phyloP scores from a whole-genome alignment of 2,888 invertebrate species.

The Limnephilus auricula region DNA sequence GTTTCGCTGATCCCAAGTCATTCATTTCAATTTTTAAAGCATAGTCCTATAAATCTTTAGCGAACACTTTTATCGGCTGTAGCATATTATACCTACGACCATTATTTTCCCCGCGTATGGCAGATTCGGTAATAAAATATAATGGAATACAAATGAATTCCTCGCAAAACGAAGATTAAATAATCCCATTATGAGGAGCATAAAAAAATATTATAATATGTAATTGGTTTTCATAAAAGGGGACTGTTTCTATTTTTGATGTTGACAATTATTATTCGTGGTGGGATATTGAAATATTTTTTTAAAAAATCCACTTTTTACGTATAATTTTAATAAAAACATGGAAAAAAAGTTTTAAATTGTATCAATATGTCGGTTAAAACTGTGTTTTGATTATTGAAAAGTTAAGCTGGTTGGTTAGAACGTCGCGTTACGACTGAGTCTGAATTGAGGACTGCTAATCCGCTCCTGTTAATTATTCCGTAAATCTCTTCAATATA shows the following conservation, averaged over 20 bases:
- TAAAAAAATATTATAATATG: not conserved
- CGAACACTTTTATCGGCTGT: not conserved
- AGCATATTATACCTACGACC: not conserved
- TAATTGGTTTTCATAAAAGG: too few species aligned
- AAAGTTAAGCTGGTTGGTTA: not conserved
- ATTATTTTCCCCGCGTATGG: not conserved
- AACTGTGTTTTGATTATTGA: not conserved
- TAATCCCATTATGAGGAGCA: not conserved
- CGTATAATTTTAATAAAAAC: too few species aligned
- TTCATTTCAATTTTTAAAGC: conserved; percentile 2
- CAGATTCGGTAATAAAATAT: not conserved
- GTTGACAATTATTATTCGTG: too few species aligned
- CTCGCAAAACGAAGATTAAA: not conserved
- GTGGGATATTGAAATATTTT: too few species aligned
- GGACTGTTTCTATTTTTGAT: too few species aligned
- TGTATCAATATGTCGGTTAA: too few species aligned
- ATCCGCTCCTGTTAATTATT: conserved; percentile 5
- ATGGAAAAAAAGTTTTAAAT: too few species aligned
- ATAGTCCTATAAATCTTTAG: not conserved
- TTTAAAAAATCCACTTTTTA: too few species aligned
- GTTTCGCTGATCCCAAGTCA: not conserved
- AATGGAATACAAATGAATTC: not conserved
- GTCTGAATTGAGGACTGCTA: not conserved
- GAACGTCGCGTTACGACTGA: not conserved
- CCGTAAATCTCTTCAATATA: not conserved